These are phyloP conservation scores for Drosophila falleni DNA, from an alignment of 2,888 invertebrate genomes.

Conservation along the genomic window DNA sequence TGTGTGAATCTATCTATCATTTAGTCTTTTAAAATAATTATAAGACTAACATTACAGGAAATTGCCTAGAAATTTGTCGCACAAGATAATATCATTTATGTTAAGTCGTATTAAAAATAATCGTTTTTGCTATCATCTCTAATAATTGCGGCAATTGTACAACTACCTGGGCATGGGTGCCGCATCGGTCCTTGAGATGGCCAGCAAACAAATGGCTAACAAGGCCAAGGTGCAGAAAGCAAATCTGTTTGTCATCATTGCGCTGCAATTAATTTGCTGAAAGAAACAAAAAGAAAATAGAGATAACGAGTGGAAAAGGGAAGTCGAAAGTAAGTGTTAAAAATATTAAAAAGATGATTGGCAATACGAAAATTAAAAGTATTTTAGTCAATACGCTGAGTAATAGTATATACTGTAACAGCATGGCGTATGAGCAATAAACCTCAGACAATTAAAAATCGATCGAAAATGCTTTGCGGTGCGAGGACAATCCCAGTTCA, in stretches of 20 bases:
- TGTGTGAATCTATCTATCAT: background rate
- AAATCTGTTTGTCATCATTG: constrained; percentile 81
- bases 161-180: constrained; percentile 86
- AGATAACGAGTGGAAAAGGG: background rate
- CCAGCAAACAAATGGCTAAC: constrained; percentile 78
- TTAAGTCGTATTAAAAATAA: background rate
- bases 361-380: background rate
- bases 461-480: constrained; percentile 38
- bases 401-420: background rate
- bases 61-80: too few relatives aligned
- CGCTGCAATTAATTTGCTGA: constrained; percentile 52
- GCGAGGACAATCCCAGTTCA: constrained; percentile 11
- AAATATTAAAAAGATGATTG: background rate
- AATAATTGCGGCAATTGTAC: constrained; percentile 67
- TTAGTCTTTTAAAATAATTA: background rate
- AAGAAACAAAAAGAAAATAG: constrained; percentile 22
- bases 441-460: constrained; percentile 65
- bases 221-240: constrained; percentile 77
- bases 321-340: background rate
- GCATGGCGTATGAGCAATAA: constrained; percentile 22
- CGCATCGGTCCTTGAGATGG: constrained; percentile 82
- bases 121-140: background rate
- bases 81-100: background rate
- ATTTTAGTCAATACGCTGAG: background rate
- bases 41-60: background rate